Base-by-base conservation (phyloP, 2,888 invertebrate genomes). In the Coleophora deauratella region DNA sequence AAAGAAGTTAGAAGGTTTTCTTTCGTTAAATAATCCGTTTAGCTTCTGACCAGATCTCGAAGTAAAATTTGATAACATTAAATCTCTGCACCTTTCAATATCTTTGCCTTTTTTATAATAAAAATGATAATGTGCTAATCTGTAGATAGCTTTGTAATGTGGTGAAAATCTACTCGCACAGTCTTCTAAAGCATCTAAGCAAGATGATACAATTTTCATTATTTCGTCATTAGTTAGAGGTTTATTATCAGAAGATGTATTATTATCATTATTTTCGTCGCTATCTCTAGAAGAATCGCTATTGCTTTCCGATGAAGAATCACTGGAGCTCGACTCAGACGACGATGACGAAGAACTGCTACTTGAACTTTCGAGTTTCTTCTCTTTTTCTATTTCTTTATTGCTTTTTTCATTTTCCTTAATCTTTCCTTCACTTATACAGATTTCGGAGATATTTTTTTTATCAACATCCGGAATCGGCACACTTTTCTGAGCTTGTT, bases 141-240 rank as follows among this genome's bases (percentile, higher is more conserved):
- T 89, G 72, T 96, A 97, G 40, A 96, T 88, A 0, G 97, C 94
- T 78, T 98, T 98, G 71, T 97, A 97, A 74, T 98, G 96, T 55
- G 95, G 94, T 0, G 96, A 92, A 67, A 97, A 95, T 36, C 97
- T 87, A 37, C 90, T 88, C 7, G 95, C 89, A 61, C 97, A 97
- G 59, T 95, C 91, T 74, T 94, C 93, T 49, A 97, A 76, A 27
- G 95, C 95, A 60, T 88, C 87, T 11, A 95, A 73, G 62, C 95
- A 95, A 32, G 87, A 86, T 27, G 87, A 73, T 28, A 93, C 89
- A 39, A 94, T 85, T 50, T 78, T 79, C 56, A 87, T 82, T n/a
- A 88, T 87, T 62, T 89, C 87, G 35, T 85, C 86, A 9, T 87
- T 85, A 1, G 78, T 64, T 51, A 88, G 61, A n/a, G 70, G 61